phyloP scores from a whole-genome alignment of 37 sponge, comb jelly and placozoan genomes.

The Haliclona indistincta region DNA sequence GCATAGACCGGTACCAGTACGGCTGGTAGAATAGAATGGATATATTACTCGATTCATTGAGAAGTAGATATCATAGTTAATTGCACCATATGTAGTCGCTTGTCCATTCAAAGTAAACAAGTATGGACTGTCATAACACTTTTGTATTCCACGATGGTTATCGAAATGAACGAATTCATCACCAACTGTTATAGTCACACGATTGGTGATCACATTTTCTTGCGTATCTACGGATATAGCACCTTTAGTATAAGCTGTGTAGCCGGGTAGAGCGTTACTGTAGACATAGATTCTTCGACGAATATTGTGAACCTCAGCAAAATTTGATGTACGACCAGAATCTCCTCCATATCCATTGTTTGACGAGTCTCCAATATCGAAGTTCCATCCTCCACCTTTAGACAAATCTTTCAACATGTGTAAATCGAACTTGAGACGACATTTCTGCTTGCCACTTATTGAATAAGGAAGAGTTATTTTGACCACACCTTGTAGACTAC shows the following conservation, averaged over 20 bases:
- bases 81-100: no score
- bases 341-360: conserved; percentile 25
- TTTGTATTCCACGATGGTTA: conserved; percentile 29
- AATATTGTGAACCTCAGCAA: conserved; percentile 28
- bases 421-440: no score
- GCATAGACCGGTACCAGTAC: conserved; percentile 12
- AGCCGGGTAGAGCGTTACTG: conserved; percentile 18
- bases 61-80: no score
- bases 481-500: conserved; percentile 3
- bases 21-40: conserved; percentile 27
- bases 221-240: background rate
- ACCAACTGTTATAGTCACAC: conserved; percentile 24
- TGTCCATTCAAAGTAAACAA: no score
- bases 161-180: conserved; percentile 27
- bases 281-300: background rate
- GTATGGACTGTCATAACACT: background rate
- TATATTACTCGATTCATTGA: conserved; percentile 7
- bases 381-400: background rate
- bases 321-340: conserved; percentile 22
- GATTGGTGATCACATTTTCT: conserved; percentile 4
- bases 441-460: no score
- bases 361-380: conserved; percentile 21
- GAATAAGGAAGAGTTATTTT: conserved; percentile 7
- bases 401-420: no score
- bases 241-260: conserved; percentile 1